Percentiles rank a stretch among this genome's conserved stretches.
phyloP scores from a whole-genome alignment of 1,140 invertebrate species.

The Drosophila simulans region DNA sequence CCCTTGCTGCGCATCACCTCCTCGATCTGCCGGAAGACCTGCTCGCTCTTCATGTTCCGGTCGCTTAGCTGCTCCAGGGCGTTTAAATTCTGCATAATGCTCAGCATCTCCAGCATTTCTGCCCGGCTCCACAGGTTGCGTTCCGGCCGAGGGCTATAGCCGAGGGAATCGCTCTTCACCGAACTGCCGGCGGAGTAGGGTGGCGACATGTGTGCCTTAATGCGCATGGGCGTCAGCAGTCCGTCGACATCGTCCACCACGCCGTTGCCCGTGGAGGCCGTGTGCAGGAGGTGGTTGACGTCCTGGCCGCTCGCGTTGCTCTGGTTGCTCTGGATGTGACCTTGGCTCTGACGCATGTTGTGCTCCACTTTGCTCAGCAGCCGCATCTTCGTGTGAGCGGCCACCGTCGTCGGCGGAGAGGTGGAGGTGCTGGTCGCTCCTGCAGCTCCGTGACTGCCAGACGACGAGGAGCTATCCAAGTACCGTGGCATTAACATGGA shows the following conservation, averaged over 20 bases:
- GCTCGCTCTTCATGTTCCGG: slow-evolving; percentile 74
- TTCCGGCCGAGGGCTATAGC: slow-evolving; percentile 51
- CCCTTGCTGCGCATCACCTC: slow-evolving; percentile 72
- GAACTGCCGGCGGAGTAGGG: slow-evolving; percentile 14
- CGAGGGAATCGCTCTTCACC: slow-evolving; percentile 13
- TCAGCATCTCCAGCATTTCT: slow-evolving; percentile 77
- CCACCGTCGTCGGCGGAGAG: slow-evolving; percentile 57
- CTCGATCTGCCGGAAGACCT: slow-evolving; percentile 73
- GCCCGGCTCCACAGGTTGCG: slow-evolving; percentile 80
- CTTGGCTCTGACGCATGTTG: slow-evolving; percentile 66
- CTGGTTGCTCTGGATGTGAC: slow-evolving; percentile 35
- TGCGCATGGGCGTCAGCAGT: slow-evolving; percentile 68
- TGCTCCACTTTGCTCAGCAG: slow-evolving; percentile 72
- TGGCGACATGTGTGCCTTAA: slow-evolving; percentile 33
- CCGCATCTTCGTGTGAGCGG: slow-evolving; percentile 73
- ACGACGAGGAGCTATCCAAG: slow-evolving; percentile 41
- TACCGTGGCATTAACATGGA: slow-evolving; percentile 71
- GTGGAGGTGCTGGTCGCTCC: slow-evolving; percentile 13
- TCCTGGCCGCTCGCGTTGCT: slow-evolving; percentile 37
- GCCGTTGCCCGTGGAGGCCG: slow-evolving; percentile 63
- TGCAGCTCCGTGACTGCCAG: slow-evolving; percentile 28
- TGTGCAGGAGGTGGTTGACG: slow-evolving; percentile 67
- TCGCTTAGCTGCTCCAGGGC: slow-evolving; percentile 73
- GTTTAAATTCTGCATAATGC: slow-evolving; percentile 75
- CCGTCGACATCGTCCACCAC: slow-evolving; percentile 77